These are phyloP conservation scores for Artemia sp. DNA, from an alignment of 2,888 invertebrate species.

Conservation along the genomic window DNA sequence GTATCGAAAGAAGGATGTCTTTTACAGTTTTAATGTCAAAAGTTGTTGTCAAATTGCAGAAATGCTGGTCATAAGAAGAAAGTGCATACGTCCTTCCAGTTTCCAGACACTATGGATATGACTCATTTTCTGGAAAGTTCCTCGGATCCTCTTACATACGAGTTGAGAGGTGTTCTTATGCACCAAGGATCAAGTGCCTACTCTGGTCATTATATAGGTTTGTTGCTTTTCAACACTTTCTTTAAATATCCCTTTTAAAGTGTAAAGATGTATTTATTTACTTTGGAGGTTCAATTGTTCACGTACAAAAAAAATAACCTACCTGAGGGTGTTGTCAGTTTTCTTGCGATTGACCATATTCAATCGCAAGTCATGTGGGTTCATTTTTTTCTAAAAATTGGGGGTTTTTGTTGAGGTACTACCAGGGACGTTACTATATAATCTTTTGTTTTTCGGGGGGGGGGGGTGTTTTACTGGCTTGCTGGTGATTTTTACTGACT, in stretches of 20 bases:
- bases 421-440: too few species aligned
- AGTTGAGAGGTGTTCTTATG: conserved; percentile 45
- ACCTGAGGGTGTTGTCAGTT: too few species aligned
- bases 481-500: too few species aligned
- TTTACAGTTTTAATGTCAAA: too few species aligned
- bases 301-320: too few species aligned
- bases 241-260: conserved; percentile 24
- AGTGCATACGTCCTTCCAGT: conserved; percentile 41
- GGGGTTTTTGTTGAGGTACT: too few species aligned
- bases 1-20: neutral
- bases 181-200: conserved; percentile 46
- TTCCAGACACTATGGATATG: conserved; percentile 44
- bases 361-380: too few species aligned
- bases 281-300: too few species aligned
- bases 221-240: conserved; percentile 23
- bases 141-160: conserved; percentile 35
- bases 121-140: conserved; percentile 33
- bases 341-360: too few species aligned
- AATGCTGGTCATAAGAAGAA: conserved; percentile 43
- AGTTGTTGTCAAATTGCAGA: conserved; percentile 30
- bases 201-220: conserved; percentile 46
- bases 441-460: too few species aligned
- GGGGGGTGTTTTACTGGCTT: too few species aligned
- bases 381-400: too few species aligned
- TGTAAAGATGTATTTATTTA: neutral